A percentile compares a stretch with the other conserved stretches of the same genome.
These are phyloP conservation scores for Nanorana parkeri DNA, from an alignment of 2,113 vertebrate species.

Conservation along the genomic window DNA sequence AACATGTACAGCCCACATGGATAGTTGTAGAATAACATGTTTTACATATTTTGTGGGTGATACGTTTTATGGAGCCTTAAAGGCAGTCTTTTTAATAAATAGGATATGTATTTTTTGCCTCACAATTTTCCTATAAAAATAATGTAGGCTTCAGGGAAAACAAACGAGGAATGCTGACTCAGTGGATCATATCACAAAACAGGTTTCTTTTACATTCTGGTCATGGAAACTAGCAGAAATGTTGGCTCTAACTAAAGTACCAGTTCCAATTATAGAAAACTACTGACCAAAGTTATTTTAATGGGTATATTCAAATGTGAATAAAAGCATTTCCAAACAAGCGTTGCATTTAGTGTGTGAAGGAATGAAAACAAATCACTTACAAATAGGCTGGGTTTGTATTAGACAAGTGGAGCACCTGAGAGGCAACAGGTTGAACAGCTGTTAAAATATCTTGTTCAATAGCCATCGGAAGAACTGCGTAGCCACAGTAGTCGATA, in stretches of 20 bases:
- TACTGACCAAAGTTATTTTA: neutral
- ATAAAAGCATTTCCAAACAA: neutral
- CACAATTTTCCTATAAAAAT: conserved; percentile 7
- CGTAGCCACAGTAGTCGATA: conserved; percentile 96
- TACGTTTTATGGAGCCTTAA: neutral
- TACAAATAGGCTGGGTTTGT: conserved; percentile 84
- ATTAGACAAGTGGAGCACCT: conserved; percentile 84
- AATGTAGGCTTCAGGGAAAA: conserved; percentile 40
- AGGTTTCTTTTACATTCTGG: conserved; percentile 19
- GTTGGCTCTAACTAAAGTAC: conserved; percentile 15
- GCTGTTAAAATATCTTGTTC: conserved; percentile 93
- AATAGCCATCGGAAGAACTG: conserved; percentile 96
- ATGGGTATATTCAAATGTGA: neutral
- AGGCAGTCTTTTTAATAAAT: conserved; percentile 10
- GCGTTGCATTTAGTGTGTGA: no score
- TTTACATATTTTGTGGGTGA: neutral
- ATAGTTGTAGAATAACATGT: conserved; percentile 7
- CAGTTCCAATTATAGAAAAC: neutral
- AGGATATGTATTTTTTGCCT: conserved; percentile 15
- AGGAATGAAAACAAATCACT: conserved; percentile 62
- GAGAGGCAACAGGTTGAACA: conserved; percentile 79
- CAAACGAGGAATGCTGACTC: neutral
- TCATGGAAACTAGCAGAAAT: conserved; percentile 24
- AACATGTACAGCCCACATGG: neutral
- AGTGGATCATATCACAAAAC: conserved; percentile 39